phyloP scores from a whole-genome alignment of 2,113 vertebrate species.

The Fregetta grallaria region DNA sequence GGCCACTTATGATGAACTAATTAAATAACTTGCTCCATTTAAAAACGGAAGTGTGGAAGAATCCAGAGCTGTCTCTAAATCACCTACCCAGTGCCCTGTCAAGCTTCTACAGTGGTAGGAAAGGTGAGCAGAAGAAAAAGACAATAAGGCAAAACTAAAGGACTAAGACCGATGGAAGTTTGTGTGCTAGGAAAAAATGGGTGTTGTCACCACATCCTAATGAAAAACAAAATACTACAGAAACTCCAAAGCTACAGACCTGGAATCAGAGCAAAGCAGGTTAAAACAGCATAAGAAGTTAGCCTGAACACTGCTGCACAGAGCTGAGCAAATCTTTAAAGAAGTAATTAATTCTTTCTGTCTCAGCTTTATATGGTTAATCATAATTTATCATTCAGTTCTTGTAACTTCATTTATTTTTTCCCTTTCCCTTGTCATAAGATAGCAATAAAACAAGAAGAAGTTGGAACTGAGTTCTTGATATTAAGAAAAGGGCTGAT shows the following conservation, averaged over 20 bases:
- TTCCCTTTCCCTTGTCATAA: not conserved
- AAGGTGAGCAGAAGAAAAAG: not conserved
- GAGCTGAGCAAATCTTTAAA: constrained; percentile 13
- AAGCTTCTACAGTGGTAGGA: not conserved
- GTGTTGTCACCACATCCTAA: not conserved
- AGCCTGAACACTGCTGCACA: not conserved
- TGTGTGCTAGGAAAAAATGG: not conserved
- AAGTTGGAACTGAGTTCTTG: not conserved
- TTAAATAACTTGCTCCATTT: constrained; percentile 20
- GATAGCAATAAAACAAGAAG: not conserved
- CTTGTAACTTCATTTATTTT: constrained; percentile 1
- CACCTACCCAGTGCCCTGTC: not conserved
- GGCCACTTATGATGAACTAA: not conserved
- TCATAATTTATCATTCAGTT: constrained; percentile 15
- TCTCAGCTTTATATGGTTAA: not conserved
- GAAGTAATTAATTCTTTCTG: constrained; percentile 10
- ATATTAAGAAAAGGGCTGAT: not conserved
- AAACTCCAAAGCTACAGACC: not conserved
- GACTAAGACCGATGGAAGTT: not conserved
- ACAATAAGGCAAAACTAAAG: not conserved
- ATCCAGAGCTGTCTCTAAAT: not conserved
- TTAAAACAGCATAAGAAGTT: not conserved
- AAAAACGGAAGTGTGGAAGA: not conserved
- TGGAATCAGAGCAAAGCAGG: not conserved
- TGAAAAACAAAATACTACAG: not conserved